Conservation (phyloP, 2,888 invertebrate genomes). For the Prenolepis imparis region DNA sequence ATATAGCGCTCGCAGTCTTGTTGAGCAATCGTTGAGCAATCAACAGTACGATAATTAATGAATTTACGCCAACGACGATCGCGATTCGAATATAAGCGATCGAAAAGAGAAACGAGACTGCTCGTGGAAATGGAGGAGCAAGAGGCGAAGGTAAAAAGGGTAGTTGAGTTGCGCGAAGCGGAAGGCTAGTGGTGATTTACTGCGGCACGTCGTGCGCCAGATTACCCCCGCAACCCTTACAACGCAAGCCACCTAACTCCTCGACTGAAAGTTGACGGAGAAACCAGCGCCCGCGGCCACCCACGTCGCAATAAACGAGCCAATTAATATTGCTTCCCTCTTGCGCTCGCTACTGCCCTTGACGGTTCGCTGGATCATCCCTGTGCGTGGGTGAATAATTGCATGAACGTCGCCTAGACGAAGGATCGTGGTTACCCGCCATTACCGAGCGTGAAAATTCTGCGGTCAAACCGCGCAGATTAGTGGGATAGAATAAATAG, state of each 20-base stretch:
- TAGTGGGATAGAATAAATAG: slow-evolving; percentile 25
- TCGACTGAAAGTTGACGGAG: slow-evolving; percentile 71
- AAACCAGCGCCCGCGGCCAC: slow-evolving; percentile 71
- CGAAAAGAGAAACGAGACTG: slow-evolving; percentile 17
- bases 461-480: slow-evolving; percentile 25
- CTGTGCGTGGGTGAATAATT: slow-evolving; percentile 70
- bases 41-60: slow-evolving; percentile 1
- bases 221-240: slow-evolving; percentile 75
- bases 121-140: slow-evolving; percentile 10
- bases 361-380: slow-evolving; percentile 69
- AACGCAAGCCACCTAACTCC: slow-evolving; percentile 64
- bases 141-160: slow-evolving; percentile 43
- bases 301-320: slow-evolving; percentile 76
- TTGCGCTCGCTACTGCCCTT: slow-evolving; percentile 65
- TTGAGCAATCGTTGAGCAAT: neutral
- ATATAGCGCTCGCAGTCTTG: neutral
- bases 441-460: slow-evolving; percentile 60
- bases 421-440: slow-evolving; percentile 65
- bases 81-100: slow-evolving; percentile 9
- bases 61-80: slow-evolving; percentile 9
- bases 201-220: slow-evolving; percentile 72
- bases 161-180: slow-evolving; percentile 52
- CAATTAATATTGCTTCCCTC: slow-evolving; percentile 77
- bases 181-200: slow-evolving; percentile 70
- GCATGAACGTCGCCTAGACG: slow-evolving; percentile 55